A percentile compares a stretch with the other conserved stretches of the same genome.
phyloP scores from a whole-genome alignment of 2,113 vertebrate species.

The Nasalis larvatus region DNA sequence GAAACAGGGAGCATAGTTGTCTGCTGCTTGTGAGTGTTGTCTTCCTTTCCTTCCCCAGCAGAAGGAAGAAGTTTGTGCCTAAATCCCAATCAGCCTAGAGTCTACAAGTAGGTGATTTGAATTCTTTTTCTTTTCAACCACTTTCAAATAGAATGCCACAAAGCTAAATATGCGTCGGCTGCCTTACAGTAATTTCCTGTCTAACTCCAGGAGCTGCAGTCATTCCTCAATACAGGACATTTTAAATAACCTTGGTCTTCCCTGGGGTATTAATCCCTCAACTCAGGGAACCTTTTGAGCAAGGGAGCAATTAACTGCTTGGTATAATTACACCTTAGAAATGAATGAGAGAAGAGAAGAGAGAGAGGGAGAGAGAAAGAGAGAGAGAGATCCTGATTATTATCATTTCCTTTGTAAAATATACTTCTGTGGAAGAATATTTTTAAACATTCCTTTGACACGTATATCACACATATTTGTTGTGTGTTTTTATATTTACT shows the following conservation, averaged over 20 bases:
- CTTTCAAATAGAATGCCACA: background rate
- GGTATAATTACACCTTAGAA: background rate
- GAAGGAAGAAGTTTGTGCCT: background rate
- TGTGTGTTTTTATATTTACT: background rate
- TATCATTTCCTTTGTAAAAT: background rate
- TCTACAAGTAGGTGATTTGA: accelerated
- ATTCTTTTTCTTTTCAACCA: background rate
- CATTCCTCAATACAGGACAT: background rate
- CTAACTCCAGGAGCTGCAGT: background rate
- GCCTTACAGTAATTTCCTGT: background rate
- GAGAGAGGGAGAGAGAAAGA: background rate
- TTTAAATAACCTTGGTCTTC: background rate
- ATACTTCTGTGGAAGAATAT: background rate
- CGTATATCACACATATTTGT: background rate
- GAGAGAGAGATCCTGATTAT: background rate
- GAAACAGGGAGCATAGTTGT: background rate
- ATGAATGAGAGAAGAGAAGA: background rate
- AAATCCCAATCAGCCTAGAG: background rate
- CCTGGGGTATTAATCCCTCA: slow-evolving; percentile 26
- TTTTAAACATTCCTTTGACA: background rate
- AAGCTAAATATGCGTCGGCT: background rate
- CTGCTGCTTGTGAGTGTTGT: background rate
- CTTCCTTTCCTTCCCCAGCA: background rate
- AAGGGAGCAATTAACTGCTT: background rate
- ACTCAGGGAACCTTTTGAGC: background rate